These are phyloP conservation scores for Acheta domesticus DNA, from an alignment of 2,888 invertebrate species.

Conservation along the genomic window DNA sequence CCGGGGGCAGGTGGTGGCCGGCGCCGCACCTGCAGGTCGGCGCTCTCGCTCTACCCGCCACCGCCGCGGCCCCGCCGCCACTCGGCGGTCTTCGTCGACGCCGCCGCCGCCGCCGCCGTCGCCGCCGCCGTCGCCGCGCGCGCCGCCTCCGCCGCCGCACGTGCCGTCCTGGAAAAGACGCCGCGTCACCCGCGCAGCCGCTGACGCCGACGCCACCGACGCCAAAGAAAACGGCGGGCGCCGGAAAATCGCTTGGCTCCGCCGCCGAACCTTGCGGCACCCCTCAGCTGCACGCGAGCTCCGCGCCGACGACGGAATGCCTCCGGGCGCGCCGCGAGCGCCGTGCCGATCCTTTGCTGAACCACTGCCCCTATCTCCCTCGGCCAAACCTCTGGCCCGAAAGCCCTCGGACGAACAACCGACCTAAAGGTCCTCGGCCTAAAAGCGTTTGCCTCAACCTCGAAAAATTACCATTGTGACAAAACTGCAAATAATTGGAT, in stretches of 20 bases:
- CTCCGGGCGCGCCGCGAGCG: background rate
- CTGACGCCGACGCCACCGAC: background rate
- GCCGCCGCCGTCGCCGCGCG: background rate
- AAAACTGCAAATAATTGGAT: too few relatives aligned
- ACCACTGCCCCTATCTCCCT: too few relatives aligned
- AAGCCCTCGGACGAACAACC: too few relatives aligned
- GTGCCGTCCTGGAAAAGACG: background rate
- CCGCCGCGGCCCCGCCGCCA: background rate
- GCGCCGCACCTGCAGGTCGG: background rate
- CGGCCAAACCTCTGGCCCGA: too few relatives aligned
- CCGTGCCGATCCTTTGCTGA: too few relatives aligned
- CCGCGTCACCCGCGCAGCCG: background rate
- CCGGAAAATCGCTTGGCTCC: constrained; percentile 18
- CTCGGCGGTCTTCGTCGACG: background rate
- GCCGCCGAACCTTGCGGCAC: background rate
- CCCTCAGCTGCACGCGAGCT: background rate
- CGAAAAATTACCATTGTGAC: too few relatives aligned
- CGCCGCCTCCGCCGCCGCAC: background rate
- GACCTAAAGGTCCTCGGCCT: too few relatives aligned
- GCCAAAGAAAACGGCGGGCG: background rate
- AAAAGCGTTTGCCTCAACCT: too few relatives aligned
- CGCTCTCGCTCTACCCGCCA: background rate
- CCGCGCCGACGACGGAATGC: background rate
- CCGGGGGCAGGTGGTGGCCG: constrained; percentile 3
- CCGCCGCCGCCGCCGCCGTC: background rate